These are phyloP conservation scores for Amyelois transitella DNA, from an alignment of 1,140 invertebrate species.

Conservation along the genomic window DNA sequence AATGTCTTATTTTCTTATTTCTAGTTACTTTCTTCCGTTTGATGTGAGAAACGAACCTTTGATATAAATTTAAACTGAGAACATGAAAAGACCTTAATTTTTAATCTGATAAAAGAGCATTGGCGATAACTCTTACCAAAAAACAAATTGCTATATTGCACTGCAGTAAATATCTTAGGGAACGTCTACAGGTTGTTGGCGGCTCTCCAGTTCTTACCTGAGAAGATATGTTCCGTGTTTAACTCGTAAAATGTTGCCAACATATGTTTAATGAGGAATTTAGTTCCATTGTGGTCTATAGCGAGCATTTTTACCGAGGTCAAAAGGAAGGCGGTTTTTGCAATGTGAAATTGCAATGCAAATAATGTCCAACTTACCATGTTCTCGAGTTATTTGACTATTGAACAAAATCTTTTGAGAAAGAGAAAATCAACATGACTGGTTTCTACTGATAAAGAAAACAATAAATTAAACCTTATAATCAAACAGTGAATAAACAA, in stretches of 20 bases:
- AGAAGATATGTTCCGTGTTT: conserved; percentile 44
- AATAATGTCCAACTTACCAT: too few species aligned
- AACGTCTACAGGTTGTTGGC: conserved; percentile 67
- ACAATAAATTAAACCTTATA: too few species aligned
- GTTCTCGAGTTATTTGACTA: too few species aligned
- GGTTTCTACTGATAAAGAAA: too few species aligned
- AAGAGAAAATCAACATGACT: too few species aligned
- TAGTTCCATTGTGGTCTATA: not conserved
- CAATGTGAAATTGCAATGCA: too few species aligned
- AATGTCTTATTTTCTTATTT: too few species aligned
- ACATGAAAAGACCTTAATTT: not conserved
- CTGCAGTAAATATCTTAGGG: conserved; percentile 41
- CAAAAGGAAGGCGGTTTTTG: not conserved
- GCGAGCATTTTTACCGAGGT: not conserved
- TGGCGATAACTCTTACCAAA: conserved; percentile 21
- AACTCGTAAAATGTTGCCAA: conserved; percentile 5
- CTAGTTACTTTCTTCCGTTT: too few species aligned
- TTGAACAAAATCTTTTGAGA: too few species aligned
- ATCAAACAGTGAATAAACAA: too few species aligned
- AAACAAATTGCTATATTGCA: conserved; percentile 43
- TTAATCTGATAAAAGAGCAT: conserved; percentile 20
- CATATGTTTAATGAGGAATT: conserved; percentile 2
- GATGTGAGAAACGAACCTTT: too few species aligned
- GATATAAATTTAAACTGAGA: too few species aligned
- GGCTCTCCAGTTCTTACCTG: conserved; percentile 54